These are phyloP conservation scores for Stomatorhinus walkeri DNA, from an alignment of 2,797 vertebrate genomes.

Conservation along the genomic window DNA sequence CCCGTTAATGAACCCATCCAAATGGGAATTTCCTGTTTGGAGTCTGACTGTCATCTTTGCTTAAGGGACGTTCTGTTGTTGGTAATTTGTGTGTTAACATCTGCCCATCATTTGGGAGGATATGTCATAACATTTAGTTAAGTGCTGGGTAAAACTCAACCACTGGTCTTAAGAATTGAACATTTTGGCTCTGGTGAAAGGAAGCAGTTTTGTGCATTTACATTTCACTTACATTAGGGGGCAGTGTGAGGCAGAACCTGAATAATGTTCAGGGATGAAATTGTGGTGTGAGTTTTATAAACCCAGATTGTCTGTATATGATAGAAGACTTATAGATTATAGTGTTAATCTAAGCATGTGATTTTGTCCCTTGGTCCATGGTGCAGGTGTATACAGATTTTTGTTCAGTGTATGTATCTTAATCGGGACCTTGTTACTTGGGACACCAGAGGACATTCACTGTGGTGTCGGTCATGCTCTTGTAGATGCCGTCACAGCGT, in stretches of 20 bases:
- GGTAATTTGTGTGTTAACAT: slow-evolving; percentile 2
- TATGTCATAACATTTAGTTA: slow-evolving; percentile 2
- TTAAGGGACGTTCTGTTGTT: neutral
- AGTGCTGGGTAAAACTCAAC: neutral
- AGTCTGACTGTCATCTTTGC: neutral
- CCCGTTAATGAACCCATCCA: slow-evolving; percentile 20
- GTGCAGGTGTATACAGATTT: neutral
- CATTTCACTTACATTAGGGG: neutral
- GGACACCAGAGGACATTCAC: neutral
- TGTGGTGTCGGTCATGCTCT: neutral
- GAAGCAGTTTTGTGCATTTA: neutral
- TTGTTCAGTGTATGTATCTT: neutral
- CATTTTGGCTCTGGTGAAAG: neutral
- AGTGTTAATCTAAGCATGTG: neutral
- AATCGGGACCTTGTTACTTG: neutral
- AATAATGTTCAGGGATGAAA: neutral
- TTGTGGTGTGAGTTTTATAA: neutral
- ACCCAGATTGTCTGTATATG: neutral
- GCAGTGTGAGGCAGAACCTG: neutral
- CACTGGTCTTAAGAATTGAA: neutral
- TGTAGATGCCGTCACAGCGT: neutral
- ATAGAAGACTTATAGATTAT: neutral
- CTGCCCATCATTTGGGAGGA: neutral
- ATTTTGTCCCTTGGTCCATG: neutral
- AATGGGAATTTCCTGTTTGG: slow-evolving; percentile 28